Conservation (phyloP, 2,888 invertebrate species). For the Opisthograptis luteolata region DNA sequence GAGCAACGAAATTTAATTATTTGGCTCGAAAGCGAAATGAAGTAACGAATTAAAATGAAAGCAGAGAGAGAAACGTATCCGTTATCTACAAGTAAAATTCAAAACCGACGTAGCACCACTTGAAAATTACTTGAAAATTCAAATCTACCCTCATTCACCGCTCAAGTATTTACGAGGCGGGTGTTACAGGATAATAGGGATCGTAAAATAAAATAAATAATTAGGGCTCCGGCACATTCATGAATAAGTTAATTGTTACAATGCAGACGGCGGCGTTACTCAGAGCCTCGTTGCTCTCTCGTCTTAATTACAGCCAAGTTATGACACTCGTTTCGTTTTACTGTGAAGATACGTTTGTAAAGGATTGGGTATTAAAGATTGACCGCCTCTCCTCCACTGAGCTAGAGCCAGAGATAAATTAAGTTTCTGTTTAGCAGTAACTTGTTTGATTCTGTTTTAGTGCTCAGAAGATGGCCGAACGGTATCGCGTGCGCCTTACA, state of each 20-base stretch:
- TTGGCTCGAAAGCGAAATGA: slow-evolving; percentile 6
- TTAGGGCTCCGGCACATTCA: slow-evolving; percentile 71
- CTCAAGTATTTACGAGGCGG: slow-evolving; percentile 74
- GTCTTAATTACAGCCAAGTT: slow-evolving; percentile 37
- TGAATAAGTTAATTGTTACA: slow-evolving; percentile 78
- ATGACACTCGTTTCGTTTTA: slow-evolving; percentile 38
- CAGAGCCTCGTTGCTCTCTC: slow-evolving; percentile 28
- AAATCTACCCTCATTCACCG: slow-evolving; percentile 54
- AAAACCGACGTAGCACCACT: slow-evolving; percentile 43
- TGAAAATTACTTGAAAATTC: slow-evolving; percentile 53
- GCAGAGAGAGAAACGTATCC: slow-evolving; percentile 18
- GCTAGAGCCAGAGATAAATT: slow-evolving; percentile 24
- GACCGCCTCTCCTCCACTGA: slow-evolving; percentile 24
- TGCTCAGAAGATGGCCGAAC: slow-evolving; percentile 3
- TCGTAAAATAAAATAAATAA: slow-evolving; percentile 83
- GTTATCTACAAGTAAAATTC: slow-evolving; percentile 44
- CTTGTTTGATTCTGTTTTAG: slow-evolving; percentile 20
- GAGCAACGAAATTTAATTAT: slow-evolving; percentile 4
- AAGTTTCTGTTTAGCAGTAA: slow-evolving; percentile 27
- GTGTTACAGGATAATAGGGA: slow-evolving; percentile 73
- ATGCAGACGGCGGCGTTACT: slow-evolving; percentile 54
- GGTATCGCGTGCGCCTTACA: too few relatives aligned
- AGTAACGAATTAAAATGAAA: slow-evolving; percentile 12
- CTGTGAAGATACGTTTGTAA: slow-evolving; percentile 41
- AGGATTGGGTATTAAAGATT: slow-evolving; percentile 42